phyloP scores from a whole-genome alignment of 92 coral and sea anemone genomes.

The Palythoa grandiflora region DNA sequence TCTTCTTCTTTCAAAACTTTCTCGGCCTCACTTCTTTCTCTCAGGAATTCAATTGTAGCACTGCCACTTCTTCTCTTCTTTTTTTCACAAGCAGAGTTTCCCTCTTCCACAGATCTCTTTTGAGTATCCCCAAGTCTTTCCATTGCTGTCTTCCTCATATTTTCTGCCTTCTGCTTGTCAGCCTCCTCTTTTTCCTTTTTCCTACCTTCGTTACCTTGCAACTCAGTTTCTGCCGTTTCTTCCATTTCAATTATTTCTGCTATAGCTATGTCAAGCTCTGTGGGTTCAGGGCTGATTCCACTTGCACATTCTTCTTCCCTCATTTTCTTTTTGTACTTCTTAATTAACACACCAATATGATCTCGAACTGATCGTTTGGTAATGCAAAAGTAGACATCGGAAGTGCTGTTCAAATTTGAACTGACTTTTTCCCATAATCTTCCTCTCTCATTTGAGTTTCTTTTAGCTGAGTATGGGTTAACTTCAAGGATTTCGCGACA shows the following conservation, averaged over 20 bases:
- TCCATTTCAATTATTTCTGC: conserved; percentile 37
- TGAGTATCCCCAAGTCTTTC: background rate
- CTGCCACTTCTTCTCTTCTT: background rate
- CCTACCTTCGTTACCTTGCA: too few species aligned
- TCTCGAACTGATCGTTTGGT: conserved; percentile 24
- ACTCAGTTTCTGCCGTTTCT: background rate
- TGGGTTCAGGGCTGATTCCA: conserved; percentile 31
- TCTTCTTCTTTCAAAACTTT: background rate
- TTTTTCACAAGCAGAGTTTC: background rate
- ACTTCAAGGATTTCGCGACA: conserved; percentile 22
- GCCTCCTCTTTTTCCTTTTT: background rate
- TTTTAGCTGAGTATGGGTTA: conserved; percentile 31
- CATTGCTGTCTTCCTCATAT: background rate
- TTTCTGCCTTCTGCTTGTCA: background rate
- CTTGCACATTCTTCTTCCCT: conserved; percentile 37
- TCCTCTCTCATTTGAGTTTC: conserved; percentile 18
- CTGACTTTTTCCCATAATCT: conserved; percentile 23
- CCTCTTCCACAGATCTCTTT: background rate
- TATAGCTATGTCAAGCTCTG: conserved; percentile 36
- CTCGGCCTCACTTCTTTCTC: background rate
- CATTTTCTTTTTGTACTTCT: conserved; percentile 50
- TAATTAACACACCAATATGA: conserved; percentile 31
- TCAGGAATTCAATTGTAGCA: background rate
- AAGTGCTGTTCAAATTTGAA: conserved; percentile 16
- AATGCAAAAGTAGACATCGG: background rate